Conservation (phyloP, 2,113 vertebrate species). For the Rhabdornis inornatus region DNA sequence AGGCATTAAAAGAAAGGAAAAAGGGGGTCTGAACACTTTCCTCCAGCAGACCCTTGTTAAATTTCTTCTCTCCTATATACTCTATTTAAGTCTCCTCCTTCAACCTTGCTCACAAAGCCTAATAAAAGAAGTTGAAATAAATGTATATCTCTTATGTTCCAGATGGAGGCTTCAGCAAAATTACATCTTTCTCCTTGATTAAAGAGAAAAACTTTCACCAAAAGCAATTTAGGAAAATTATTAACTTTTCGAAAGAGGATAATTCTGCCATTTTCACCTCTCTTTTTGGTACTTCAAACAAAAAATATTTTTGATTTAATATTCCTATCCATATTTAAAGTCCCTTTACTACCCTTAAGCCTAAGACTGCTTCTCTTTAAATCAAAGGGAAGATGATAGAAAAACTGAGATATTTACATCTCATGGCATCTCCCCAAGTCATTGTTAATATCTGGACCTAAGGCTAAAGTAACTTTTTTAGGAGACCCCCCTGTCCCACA, state of each 20-base stretch:
- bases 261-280: neutral
- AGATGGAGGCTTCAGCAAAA: neutral
- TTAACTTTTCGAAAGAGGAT: neutral
- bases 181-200: neutral
- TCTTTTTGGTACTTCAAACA: neutral
- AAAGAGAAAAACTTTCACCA: neutral
- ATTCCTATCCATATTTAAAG: neutral
- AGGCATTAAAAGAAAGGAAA: neutral
- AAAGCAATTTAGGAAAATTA: neutral
- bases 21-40: neutral
- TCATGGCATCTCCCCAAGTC: neutral
- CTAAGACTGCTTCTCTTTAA: neutral
- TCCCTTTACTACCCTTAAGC: neutral
- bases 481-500: neutral
- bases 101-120: neutral
- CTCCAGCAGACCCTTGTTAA: neutral
- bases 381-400: neutral
- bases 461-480: neutral
- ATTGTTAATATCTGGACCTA: neutral
- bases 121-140: neutral
- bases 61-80: neutral
- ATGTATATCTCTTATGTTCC: neutral
- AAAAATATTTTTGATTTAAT: neutral
- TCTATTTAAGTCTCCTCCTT: neutral
- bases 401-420: neutral